phyloP scores from a whole-genome alignment of 2,797 vertebrate genomes.

The Sylvia borin region DNA sequence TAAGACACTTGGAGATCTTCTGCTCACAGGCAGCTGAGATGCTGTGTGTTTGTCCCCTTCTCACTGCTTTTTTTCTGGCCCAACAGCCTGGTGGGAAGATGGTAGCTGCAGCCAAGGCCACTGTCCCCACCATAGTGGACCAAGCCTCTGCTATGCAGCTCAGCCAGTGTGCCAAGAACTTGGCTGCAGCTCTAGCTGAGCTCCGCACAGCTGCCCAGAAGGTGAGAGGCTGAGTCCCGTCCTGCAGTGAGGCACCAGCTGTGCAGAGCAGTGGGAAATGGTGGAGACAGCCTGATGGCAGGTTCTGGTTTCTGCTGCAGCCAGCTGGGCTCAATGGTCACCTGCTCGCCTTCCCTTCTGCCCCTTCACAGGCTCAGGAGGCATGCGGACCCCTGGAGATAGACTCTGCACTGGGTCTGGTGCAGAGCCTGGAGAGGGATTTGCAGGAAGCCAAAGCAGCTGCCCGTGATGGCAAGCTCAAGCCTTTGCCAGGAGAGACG shows the following conservation, averaged over 20 bases:
- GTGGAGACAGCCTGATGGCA: background rate
- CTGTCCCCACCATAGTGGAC: conserved; percentile 92
- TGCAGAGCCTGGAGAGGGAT: conserved; percentile 91
- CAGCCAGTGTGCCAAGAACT: conserved; percentile 96
- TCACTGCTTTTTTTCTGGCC: background rate
- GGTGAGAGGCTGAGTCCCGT: conserved; percentile 72
- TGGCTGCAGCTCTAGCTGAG: conserved; percentile 87
- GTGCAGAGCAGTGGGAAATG: rapidly evolving
- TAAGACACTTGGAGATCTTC: background rate
- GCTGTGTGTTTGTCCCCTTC: background rate
- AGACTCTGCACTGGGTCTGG: conserved; percentile 89
- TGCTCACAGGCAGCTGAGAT: background rate
- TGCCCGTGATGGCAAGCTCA: conserved; percentile 88
- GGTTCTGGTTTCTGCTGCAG: background rate
- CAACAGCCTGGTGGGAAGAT: conserved; percentile 93
- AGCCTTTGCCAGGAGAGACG: conserved; percentile 93
- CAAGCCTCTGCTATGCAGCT: conserved; percentile 98
- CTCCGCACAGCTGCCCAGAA: conserved; percentile 94
- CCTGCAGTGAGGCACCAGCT: background rate
- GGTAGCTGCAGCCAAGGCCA: conserved; percentile 94
- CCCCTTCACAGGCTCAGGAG: conserved; percentile 86
- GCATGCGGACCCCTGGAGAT: conserved; percentile 95
- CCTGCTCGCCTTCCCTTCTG: background rate
- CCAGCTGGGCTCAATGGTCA: rapidly evolving
- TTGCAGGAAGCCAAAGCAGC: conserved; percentile 92